Conservation (phyloP, 2,888 invertebrate genomes). For the Cheilosia impressa region DNA sequence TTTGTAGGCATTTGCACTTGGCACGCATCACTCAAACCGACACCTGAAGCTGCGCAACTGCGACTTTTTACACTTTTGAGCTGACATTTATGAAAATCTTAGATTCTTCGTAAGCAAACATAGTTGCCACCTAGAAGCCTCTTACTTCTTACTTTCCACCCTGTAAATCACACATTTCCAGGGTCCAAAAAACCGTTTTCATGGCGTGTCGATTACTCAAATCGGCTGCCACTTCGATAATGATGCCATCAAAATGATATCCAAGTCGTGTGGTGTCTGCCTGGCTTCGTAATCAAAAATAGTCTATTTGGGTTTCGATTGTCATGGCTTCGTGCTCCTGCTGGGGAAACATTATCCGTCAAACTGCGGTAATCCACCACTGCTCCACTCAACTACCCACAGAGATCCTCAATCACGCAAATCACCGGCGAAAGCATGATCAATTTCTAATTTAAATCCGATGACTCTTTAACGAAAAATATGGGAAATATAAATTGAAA, state of each 20-base stretch:
- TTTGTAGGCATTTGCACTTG: too few relatives aligned
- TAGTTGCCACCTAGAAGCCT: too few relatives aligned
- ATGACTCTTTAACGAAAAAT: conserved; percentile 64
- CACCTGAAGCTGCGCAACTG: too few relatives aligned
- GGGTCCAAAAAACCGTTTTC: background rate
- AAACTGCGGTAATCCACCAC: conserved; percentile 29
- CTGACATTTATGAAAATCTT: too few relatives aligned
- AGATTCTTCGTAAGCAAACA: too few relatives aligned
- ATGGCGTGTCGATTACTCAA: conserved; percentile 44
- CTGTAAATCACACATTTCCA: background rate
- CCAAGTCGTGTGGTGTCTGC: conserved; percentile 29
- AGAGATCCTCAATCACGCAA: conserved; percentile 60
- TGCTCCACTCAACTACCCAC: conserved; percentile 14
- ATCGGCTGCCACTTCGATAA: conserved; percentile 45
- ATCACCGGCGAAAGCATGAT: conserved; percentile 60
- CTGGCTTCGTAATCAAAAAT: conserved; percentile 54
- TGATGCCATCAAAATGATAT: conserved; percentile 64
- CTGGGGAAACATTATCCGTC: conserved; percentile 60
- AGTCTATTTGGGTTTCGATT: conserved; percentile 58
- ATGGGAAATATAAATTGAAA: conserved; percentile 58
- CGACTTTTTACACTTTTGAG: too few relatives aligned
- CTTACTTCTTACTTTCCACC: too few relatives aligned
- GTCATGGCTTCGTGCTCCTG: conserved; percentile 66
- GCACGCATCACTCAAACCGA: too few relatives aligned
- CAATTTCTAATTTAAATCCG: conserved; percentile 68